Base-by-base conservation (phyloP, 1,140 invertebrate species). In the Cotesia typhae region DNA sequence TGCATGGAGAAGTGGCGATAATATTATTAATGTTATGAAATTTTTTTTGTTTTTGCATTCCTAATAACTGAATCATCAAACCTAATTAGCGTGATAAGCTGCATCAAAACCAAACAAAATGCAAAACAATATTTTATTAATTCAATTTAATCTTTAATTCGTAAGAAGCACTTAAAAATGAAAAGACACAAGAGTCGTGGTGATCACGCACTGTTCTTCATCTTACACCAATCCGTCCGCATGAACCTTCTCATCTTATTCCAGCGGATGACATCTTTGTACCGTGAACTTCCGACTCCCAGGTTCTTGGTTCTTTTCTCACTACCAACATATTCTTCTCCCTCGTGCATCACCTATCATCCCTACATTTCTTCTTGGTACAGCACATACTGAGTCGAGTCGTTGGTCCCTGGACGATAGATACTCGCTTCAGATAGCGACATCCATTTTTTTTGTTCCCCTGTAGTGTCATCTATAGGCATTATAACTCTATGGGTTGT, bases 221-320 rank as follows among this genome's bases (percentile, higher is more conserved):
- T 65, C 63, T 17, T 52, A 65, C 51, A 70, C 52, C 57, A 59
- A 63, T 59, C 28, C 68, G 41, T 17, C 28, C 59, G 68, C 55
- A 70, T 59, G 57, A 64, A 38, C 28, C 12, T 37, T 17, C 17
- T 41, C 69, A 70, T 67, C 63, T 70, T 67, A 17, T 28, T 10
- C 17, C 28, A 59, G 67, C 41, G 67, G 35, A 73, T 59, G 28
- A 66, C 41, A 71, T 60, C 57, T 28, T 20, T 60, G 47, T 35
- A 66, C 41, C 59, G 64, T 72, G 53, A 61, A 75, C 74, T 75
- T 75, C 74, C 71, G 71, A 71, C 47, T 53, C 47, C 61, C 57
- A 36, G 66, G 59, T 37, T 69, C 67, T 68, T 47, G 14, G 1
- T 52, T 61, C 17, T 61, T 20, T 28, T 35, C 17, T 9, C 17